Percentiles rank a stretch among this genome's conserved stretches.
These are phyloP conservation scores for Rhinoraja longicauda DNA, from an alignment of 2,797 vertebrate species.

Conservation along the genomic window DNA sequence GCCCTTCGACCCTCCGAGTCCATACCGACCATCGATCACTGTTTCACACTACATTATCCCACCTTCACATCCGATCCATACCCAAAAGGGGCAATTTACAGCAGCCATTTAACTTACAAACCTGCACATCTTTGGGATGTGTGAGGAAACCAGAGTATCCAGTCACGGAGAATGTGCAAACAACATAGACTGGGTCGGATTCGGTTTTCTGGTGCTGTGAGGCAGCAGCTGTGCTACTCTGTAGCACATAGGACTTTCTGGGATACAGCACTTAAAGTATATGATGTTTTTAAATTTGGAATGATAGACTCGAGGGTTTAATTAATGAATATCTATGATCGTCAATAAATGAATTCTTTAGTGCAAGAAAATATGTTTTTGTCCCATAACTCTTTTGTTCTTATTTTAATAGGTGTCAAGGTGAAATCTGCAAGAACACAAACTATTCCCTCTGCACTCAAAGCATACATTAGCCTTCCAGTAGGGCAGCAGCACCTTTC, in stretches of 20 bases:
- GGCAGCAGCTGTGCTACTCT: too few species aligned
- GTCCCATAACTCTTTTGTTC: background rate
- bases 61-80: too few species aligned
- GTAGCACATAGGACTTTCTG: background rate
- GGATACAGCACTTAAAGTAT: background rate
- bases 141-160: too few species aligned
- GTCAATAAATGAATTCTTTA: background rate
- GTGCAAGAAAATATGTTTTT: background rate
- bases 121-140: too few species aligned
- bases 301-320: background rate
- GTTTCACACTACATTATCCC: too few species aligned
- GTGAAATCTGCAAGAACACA: slow-evolving; percentile 81
- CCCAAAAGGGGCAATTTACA: too few species aligned
- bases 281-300: background rate
- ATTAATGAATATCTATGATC: background rate
- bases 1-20: too few species aligned
- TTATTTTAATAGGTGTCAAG: slow-evolving; percentile 65
- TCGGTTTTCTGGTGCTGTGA: too few species aligned
- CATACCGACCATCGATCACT: too few species aligned
- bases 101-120: too few species aligned
- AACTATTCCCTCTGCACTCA: slow-evolving; percentile 53
- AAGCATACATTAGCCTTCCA: slow-evolving; percentile 42
- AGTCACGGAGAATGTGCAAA: too few species aligned
- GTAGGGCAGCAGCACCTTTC: slow-evolving; percentile 43
- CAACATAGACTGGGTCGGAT: too few species aligned